A percentile compares a stretch with the other conserved stretches of the same genome.
Evolutionary conservation across 2,113 vertebrate genomes (phyloP).

Genomic region (Patagioenas fasciata): DNA sequence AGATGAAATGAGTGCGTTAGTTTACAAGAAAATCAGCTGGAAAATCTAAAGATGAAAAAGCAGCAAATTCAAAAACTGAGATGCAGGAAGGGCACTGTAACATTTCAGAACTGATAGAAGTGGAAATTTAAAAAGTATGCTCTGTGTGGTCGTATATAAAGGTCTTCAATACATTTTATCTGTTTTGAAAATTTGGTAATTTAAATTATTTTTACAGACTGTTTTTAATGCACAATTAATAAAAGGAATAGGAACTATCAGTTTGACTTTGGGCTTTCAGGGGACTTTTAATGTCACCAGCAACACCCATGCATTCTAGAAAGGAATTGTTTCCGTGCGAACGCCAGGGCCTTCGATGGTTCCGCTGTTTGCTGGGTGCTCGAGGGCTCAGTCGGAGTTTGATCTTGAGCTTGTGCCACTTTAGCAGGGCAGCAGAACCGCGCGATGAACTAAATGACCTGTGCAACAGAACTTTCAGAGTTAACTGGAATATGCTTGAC

Average conservation of each 20-base stretch:
- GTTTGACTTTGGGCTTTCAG: background rate
- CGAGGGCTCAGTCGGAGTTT: background rate
- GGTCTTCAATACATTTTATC: background rate
- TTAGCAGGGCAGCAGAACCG: too few species aligned
- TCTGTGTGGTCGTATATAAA: conserved; percentile 49
- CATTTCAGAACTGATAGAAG: conserved; percentile 52
- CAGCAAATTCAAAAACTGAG: conserved; percentile 46
- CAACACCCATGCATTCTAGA: background rate
- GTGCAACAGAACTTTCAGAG: too few species aligned
- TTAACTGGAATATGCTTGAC: too few species aligned
- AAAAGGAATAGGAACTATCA: background rate
- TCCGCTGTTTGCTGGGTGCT: background rate
- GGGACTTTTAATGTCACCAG: conserved; percentile 3
- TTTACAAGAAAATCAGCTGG: conserved; percentile 20
- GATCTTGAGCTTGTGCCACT: background rate
- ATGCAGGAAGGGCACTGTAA: conserved; percentile 23
- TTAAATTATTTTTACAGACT: conserved; percentile 38
- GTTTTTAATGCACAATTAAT: background rate
- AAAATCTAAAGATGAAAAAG: conserved; percentile 28
- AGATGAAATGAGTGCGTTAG: conserved; percentile 3
- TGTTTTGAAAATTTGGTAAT: background rate
- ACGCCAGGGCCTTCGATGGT: background rate
- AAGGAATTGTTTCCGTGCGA: background rate
- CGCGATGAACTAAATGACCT: too few species aligned
- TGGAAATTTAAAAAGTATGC: background rate